Base-by-base conservation (phyloP, 2,113 vertebrate species). In the Onychostruthus taczanowskii region DNA sequence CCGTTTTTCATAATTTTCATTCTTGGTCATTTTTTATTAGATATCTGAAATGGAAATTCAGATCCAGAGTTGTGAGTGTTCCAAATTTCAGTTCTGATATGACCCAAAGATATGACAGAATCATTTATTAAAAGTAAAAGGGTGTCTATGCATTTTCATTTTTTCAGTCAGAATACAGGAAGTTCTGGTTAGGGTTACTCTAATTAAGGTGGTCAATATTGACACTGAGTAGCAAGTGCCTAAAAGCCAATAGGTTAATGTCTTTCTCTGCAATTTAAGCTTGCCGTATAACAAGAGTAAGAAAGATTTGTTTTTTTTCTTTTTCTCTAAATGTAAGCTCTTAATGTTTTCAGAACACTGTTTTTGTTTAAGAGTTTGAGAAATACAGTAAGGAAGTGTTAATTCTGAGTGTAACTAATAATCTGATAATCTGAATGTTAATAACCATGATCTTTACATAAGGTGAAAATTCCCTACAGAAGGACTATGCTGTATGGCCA, bases 1-100 rank as follows among this genome's bases (percentile, higher is more conserved):
- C 8, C 0, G 10, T 82, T 72, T 49, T 46, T 49, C 3, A 24
- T 18, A 0, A 2, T 84, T 83, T 89, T 58, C 5, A n/a, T 26
- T 13, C n/a, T 77, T 78, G 5, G 1, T 70, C 0, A 21, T 33
- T 2, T 56, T 93, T 92, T 61, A 27, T n/a, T 49, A 75, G 31
- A 33, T 33, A 82, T 9, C 11, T 50, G 31, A 88, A 83, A 62
- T 17, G 4, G 72, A 50, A 88, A 82, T 37, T 67, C 31, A 69
- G 9, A 37, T 66, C 37, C 64, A 39, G 10, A 58, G 11, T 50
- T 81, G 31, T 24, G 43, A 37, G 3, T 37, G 64, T 72, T 85
- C 11, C 5, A 39, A 68, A 93, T 58, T 67, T 72, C 5, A 37
- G 7, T 75, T 64, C 27, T 59, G 33, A 46, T n/a, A 37, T 33